These are phyloP conservation scores for Lycocorax pyrrhopterus DNA, from an alignment of 2,113 vertebrate species.

Conservation along the genomic window DNA sequence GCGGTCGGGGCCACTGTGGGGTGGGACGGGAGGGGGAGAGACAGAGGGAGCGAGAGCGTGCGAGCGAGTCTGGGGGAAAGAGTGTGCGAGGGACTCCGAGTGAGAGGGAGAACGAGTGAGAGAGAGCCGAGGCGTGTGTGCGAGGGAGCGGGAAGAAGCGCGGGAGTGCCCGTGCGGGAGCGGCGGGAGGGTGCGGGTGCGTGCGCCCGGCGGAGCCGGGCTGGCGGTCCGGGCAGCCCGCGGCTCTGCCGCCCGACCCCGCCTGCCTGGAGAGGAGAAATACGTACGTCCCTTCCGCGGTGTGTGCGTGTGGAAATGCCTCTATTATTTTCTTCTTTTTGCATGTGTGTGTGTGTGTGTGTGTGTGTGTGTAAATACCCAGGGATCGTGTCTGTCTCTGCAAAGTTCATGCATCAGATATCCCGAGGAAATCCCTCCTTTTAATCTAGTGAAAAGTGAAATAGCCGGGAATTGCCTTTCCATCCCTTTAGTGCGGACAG, in stretches of 20 bases:
- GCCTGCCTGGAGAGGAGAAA: background rate
- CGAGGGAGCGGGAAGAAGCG: background rate
- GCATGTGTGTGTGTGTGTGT: background rate
- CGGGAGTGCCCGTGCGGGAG: background rate
- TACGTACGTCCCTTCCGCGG: background rate
- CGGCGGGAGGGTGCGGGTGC: background rate
- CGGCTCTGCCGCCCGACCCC: background rate
- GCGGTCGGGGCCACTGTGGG: slow-evolving; percentile 54
- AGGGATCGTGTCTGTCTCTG: background rate
- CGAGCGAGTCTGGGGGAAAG: background rate
- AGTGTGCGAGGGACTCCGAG: background rate
- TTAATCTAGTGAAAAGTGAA: background rate
- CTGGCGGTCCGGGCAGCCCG: background rate
- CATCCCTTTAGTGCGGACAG: background rate
- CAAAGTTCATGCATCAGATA: background rate
- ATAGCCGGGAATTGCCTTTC: background rate
- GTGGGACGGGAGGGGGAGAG: background rate
- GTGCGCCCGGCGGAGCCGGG: background rate
- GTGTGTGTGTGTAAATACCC: background rate
- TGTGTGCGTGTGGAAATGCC: slow-evolving; percentile 42
- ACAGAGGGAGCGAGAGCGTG: background rate
- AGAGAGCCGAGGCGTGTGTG: background rate
- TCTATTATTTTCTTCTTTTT: background rate
- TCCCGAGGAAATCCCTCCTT: background rate
- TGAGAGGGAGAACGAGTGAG: background rate